Evolutionary conservation across 2,113 vertebrate species (phyloP).

Genomic region (Chloropsis hardwickii): DNA sequence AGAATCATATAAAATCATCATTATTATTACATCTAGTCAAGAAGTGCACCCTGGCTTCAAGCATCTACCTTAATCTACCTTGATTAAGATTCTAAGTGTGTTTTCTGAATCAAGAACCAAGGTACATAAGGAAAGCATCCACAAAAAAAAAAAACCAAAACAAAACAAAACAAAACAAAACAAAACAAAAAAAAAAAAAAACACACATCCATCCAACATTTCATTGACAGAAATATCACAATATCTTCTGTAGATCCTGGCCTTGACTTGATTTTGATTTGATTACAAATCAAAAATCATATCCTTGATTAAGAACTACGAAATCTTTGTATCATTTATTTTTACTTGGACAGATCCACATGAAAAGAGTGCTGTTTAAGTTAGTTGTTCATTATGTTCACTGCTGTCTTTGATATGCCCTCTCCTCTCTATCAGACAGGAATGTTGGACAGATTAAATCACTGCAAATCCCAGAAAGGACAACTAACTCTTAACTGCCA

Average conservation of each 20-base stretch:
- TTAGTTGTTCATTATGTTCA: background rate
- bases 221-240: background rate
- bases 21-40: background rate
- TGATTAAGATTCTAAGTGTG: background rate
- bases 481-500: background rate
- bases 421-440: background rate
- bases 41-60: background rate
- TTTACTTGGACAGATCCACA: background rate
- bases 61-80: background rate
- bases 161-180: no score
- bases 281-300: background rate
- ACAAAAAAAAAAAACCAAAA: background rate
- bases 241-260: background rate
- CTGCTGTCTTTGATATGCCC: background rate
- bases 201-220: background rate
- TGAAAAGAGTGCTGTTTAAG: background rate
- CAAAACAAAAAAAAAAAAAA: no score
- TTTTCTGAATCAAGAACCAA: background rate
- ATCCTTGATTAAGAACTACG: background rate
- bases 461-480: conserved; percentile 15
- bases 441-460: background rate
- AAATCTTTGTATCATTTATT: background rate
- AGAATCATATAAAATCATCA: background rate
- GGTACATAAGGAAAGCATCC: background rate
- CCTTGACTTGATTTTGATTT: no score